phyloP scores from a whole-genome alignment of 1,140 invertebrate species.

The Trichogramma pretiosum region DNA sequence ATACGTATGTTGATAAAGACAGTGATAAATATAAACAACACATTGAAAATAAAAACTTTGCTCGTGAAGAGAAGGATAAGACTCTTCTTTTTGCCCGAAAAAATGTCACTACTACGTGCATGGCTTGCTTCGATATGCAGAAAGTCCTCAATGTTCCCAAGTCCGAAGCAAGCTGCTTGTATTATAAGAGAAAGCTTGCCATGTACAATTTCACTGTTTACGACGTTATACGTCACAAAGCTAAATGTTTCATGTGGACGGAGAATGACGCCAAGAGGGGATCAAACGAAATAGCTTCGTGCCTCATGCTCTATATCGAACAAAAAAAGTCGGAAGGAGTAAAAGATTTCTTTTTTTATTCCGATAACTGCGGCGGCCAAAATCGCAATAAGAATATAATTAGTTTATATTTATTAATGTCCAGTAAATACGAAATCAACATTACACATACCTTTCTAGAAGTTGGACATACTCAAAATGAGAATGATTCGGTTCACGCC shows the following conservation, averaged over 20 bases:
- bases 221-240: conserved; percentile 26
- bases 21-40: neutral
- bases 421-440: conserved; percentile 8
- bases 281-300: conserved; percentile 39
- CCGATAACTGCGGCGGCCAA: conserved; percentile 36
- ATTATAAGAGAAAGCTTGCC: conserved; percentile 38
- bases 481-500: conserved; percentile 10
- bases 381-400: conserved; percentile 30
- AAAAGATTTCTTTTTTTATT: conserved; percentile 16
- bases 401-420: conserved; percentile 13
- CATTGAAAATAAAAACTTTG: neutral
- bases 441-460: conserved; percentile 13
- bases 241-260: conserved; percentile 39
- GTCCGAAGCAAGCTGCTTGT: conserved; percentile 22
- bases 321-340: conserved; percentile 8
- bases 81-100: neutral
- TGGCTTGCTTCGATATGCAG: conserved; percentile 17
- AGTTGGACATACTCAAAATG: conserved; percentile 9
- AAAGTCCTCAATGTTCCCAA: conserved; percentile 17
- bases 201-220: conserved; percentile 42
- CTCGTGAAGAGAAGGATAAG: neutral
- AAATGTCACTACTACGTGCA: neutral
- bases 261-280: conserved; percentile 38
- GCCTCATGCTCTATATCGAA: conserved; percentile 28
- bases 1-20: neutral